Evolutionary conservation across 2,797 vertebrate species (phyloP).

Genomic region (Megalops cyprinoides): DNA sequence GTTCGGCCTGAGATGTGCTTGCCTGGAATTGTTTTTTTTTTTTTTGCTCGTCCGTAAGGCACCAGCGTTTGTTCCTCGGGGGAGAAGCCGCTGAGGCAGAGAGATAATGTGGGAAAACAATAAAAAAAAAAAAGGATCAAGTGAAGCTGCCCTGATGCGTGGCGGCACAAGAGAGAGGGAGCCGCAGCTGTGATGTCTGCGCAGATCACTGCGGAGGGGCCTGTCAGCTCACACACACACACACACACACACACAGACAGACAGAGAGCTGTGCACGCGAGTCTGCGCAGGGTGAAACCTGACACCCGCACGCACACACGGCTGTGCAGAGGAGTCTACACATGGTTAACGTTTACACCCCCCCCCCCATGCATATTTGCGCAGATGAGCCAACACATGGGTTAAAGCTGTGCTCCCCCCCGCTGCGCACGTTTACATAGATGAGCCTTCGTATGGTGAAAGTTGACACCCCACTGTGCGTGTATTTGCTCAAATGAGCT

Average conservation of each 20-base stretch:
- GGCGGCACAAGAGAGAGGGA: background rate
- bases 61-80: background rate
- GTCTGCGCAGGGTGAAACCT: background rate
- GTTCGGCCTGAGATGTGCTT: background rate
- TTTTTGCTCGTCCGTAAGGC: background rate
- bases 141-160: background rate
- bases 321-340: background rate
- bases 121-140: background rate
- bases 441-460: background rate
- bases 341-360: background rate
- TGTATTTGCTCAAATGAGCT: background rate
- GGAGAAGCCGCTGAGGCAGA: background rate
- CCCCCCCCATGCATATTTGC: background rate
- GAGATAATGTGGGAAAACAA: background rate
- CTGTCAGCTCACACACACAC: no score
- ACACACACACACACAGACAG: no score
- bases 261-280: background rate
- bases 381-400: background rate
- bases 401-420: background rate
- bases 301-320: background rate
- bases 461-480: background rate
- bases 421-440: background rate
- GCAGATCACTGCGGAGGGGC: background rate
- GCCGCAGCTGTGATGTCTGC: background rate
- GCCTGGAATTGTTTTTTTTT: conserved; percentile 5